A percentile compares a stretch with the other conserved stretches of the same genome.
Evolutionary conservation across 2,888 invertebrate species (phyloP).

Genomic region (Nomada hirtipes): DNA sequence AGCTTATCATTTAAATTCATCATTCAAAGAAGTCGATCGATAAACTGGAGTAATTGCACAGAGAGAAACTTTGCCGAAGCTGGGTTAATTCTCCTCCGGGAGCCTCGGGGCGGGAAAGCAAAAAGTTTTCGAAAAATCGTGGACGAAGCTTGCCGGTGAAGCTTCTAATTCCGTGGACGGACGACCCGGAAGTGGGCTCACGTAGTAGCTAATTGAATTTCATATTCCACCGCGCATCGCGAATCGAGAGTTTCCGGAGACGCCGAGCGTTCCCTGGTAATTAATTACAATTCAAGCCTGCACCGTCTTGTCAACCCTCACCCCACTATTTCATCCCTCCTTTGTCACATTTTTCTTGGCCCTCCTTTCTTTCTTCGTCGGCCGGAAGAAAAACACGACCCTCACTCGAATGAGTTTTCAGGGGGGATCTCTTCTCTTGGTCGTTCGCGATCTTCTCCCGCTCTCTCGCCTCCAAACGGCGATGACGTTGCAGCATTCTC

Average conservation of each 20-base stretch:
- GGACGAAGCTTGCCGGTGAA: conserved; percentile 18
- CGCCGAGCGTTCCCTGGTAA: conserved; percentile 66
- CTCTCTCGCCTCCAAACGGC: neutral
- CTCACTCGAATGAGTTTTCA: conserved; percentile 26
- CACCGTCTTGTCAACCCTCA: conserved; percentile 31
- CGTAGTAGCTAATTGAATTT: conserved; percentile 75
- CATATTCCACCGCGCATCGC: conserved; percentile 74
- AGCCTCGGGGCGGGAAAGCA: neutral
- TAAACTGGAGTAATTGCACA: conserved; percentile 27
- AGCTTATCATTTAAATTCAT: neutral
- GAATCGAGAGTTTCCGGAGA: conserved; percentile 63
- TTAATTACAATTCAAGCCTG: conserved; percentile 74
- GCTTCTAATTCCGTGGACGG: conserved; percentile 52
- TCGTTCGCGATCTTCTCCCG: neutral
- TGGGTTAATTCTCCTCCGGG: conserved; percentile 12
- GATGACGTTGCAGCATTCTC: neutral
- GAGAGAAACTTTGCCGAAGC: neutral
- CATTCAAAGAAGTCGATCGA: neutral
- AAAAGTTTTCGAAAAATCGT: conserved; percentile 42
- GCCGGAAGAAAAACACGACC: conserved; percentile 2
- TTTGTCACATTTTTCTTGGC: conserved; percentile 14
- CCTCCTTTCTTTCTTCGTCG: neutral
- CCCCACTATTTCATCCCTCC: no score
- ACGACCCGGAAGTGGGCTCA: conserved; percentile 47
- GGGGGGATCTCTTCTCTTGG: conserved; percentile 3